Conservation (phyloP, 1,140 invertebrate species). For the Antheraea pernyi region DNA sequence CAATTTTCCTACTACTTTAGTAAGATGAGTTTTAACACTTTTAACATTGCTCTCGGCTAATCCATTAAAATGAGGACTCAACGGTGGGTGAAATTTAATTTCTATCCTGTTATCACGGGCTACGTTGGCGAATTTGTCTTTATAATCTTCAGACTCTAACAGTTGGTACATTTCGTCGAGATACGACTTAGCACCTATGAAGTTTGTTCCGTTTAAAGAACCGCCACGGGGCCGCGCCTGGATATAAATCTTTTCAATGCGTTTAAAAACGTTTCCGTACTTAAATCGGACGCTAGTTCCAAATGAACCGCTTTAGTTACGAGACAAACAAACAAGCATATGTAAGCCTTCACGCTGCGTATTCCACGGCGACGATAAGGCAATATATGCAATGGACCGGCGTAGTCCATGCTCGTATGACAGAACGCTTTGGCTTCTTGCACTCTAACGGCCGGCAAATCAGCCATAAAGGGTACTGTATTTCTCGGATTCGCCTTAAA, state of each 20-base stretch:
- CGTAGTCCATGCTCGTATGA: constrained; percentile 50
- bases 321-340: constrained; percentile 58
- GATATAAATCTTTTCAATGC: neutral
- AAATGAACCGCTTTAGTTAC: constrained; percentile 25
- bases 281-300: neutral
- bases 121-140: constrained; percentile 8
- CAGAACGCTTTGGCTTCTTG: constrained; percentile 39
- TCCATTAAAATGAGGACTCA: too few relatives aligned
- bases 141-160: neutral
- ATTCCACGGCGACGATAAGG: constrained; percentile 27
- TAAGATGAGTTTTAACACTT: too few relatives aligned
- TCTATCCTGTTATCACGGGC: neutral
- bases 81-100: too few relatives aligned
- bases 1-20: too few relatives aligned
- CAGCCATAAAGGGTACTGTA: constrained; percentile 36
- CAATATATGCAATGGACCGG: constrained; percentile 49
- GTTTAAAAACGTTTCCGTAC: neutral
- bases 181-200: neutral
- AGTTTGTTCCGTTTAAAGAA: neutral
- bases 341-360: constrained; percentile 47
- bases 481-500: constrained; percentile 23
- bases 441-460: constrained; percentile 24
- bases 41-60: too few relatives aligned
- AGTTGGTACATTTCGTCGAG: neutral
- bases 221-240: neutral